Evolutionary conservation across 2,113 vertebrate species (phyloP).

Genomic region (Chaetops frenatus): DNA sequence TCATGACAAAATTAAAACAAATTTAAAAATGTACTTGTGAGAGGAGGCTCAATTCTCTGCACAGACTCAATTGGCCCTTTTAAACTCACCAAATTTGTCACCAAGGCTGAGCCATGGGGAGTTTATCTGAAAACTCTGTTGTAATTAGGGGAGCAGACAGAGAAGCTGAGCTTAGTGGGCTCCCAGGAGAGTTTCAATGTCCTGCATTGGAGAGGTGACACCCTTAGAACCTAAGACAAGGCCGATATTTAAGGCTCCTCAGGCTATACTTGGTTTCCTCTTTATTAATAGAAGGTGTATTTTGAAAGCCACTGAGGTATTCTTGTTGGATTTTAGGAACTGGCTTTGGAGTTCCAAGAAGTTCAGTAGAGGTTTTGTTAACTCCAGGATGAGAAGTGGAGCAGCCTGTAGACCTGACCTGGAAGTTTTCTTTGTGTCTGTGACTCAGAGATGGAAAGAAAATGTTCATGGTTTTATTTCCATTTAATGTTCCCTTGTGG

Average conservation of each 20-base stretch:
- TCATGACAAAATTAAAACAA: not conserved
- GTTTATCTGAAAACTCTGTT: not conserved
- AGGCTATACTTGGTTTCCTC: not conserved
- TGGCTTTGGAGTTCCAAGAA: not conserved
- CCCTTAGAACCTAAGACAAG: not conserved
- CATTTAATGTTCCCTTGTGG: not conserved
- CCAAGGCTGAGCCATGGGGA: rapidly evolving
- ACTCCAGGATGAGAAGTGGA: not conserved
- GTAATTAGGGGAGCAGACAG: not conserved
- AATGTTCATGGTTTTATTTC: not conserved
- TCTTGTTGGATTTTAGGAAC: not conserved
- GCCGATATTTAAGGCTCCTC: not conserved
- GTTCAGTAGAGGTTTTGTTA: not conserved
- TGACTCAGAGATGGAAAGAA: not conserved
- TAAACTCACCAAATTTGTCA: not conserved
- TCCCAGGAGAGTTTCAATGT: not conserved
- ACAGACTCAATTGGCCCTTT: not conserved
- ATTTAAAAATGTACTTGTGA: not conserved
- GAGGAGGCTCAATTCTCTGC: not conserved
- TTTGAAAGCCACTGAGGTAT: not conserved
- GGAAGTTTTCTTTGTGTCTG: not conserved
- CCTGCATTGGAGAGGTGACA: not conserved
- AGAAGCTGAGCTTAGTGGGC: not conserved
- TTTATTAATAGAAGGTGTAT: not conserved
- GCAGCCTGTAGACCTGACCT: not conserved